phyloP scores from a whole-genome alignment of 2,797 vertebrate species.

The Melanotaenia trifasciata region DNA sequence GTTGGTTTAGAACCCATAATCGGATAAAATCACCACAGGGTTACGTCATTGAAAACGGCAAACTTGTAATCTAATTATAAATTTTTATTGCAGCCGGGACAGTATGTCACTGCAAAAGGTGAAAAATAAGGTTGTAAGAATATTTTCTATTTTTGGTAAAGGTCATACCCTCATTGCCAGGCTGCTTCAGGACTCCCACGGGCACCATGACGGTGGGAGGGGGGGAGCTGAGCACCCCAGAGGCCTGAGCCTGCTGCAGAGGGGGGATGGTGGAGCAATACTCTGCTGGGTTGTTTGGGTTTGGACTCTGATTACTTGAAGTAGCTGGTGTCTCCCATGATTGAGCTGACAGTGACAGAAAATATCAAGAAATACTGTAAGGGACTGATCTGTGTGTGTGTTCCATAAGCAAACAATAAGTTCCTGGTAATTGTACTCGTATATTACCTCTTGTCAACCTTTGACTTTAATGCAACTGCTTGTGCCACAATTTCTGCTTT shows the following conservation, averaged over 20 bases:
- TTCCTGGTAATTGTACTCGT: too few relatives aligned
- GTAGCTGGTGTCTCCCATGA: conserved; percentile 89
- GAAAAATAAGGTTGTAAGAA: conserved; percentile 20
- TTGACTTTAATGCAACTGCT: not conserved
- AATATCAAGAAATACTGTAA: not conserved
- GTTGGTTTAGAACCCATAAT: not conserved
- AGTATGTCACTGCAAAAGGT: conserved; percentile 5
- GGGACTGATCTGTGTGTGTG: not conserved
- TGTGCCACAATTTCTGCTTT: conserved; percentile 1
- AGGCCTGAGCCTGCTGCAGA: conserved; percentile 97
- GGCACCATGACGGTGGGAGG: conserved; percentile 99
- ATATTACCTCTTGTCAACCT: not conserved
- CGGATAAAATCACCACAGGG: not conserved
- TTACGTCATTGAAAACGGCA: not conserved
- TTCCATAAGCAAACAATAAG: not conserved
- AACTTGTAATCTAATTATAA: not conserved
- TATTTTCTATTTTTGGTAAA: conserved; percentile 37
- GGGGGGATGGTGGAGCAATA: conserved; percentile 99
- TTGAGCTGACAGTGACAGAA: conserved; percentile 84
- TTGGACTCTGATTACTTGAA: conserved; percentile 93
- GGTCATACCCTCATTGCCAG: conserved; percentile 90
- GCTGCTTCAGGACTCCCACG: conserved; percentile 95
- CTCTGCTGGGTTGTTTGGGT: conserved; percentile 98
- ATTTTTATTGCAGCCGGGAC: not conserved
- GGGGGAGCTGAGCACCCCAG: conserved; percentile 93